These are phyloP conservation scores for Luscinia luscinia DNA, from an alignment of 2,797 vertebrate genomes.

Conservation along the genomic window DNA sequence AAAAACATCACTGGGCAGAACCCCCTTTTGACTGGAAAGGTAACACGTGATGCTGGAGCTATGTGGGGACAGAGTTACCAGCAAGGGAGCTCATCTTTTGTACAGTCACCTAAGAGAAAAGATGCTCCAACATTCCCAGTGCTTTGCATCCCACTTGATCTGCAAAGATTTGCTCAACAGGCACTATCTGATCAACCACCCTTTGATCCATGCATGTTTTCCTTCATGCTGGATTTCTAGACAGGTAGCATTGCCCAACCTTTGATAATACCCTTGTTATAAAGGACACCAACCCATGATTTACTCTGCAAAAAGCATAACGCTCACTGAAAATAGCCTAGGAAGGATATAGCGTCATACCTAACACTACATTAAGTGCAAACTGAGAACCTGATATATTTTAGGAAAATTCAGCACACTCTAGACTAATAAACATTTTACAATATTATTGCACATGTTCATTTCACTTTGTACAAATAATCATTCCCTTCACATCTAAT, in stretches of 20 bases:
- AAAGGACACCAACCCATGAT: slow-evolving; percentile 75
- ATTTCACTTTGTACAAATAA: slow-evolving; percentile 87
- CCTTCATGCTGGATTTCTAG: slow-evolving; percentile 28
- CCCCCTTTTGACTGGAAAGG: neutral
- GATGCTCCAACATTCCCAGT: neutral
- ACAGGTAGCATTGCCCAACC: slow-evolving; percentile 58
- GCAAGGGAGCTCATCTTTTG: neutral
- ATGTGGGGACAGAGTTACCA: neutral
- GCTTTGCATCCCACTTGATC: neutral
- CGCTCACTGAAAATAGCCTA: slow-evolving; percentile 82
- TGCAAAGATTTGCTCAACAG: neutral
- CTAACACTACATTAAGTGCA: slow-evolving; percentile 87
- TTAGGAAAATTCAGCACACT: slow-evolving; percentile 88
- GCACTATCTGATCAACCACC: neutral
- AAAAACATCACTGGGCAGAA: neutral
- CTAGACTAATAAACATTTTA: slow-evolving; percentile 89
- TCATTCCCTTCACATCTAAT: slow-evolving; percentile 87
- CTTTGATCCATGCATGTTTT: neutral
- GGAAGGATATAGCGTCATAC: slow-evolving; percentile 88
- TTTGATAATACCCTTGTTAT: slow-evolving; percentile 73
- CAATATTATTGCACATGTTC: slow-evolving; percentile 88
- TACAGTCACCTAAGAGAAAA: neutral
- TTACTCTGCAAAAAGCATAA: slow-evolving; percentile 80
- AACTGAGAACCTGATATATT: slow-evolving; percentile 87
- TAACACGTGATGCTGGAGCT: neutral